A percentile compares a stretch with the other conserved stretches of the same genome.
Evolutionary conservation across 2,888 invertebrate genomes (phyloP).

Genomic region (Dyspetes luteomarginatus): DNA sequence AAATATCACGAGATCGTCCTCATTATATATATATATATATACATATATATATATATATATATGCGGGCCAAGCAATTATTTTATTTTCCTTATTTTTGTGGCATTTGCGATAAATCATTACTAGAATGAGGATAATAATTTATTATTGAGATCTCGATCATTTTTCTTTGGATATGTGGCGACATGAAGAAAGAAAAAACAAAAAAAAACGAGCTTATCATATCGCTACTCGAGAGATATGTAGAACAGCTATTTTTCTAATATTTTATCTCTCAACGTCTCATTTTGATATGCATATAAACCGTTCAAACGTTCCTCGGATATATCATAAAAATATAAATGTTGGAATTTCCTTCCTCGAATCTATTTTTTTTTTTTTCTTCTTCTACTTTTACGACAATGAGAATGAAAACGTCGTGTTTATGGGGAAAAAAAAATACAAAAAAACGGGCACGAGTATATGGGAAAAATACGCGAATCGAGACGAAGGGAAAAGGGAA

Average conservation of each 20-base stretch:
- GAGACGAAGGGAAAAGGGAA: constrained; percentile 34
- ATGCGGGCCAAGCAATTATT: too few species aligned
- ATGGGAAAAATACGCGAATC: constrained; percentile 48
- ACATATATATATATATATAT: too few species aligned
- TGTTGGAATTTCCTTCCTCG: background rate
- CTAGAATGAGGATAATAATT: constrained; percentile 8
- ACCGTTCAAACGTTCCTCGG: constrained; percentile 21
- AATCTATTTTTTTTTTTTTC: constrained; percentile 6
- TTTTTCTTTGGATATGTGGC: constrained; percentile 20
- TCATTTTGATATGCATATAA: constrained; percentile 6
- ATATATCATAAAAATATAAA: background rate
- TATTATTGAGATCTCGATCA: constrained; percentile 18
- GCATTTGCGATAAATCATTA: too few species aligned
- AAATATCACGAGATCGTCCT: too few species aligned
- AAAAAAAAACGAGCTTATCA: background rate
- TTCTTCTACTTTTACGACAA: background rate
- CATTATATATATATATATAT: too few species aligned
- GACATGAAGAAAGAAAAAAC: background rate
- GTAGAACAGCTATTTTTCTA: constrained; percentile 14
- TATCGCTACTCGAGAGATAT: too few species aligned
- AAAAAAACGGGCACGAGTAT: background rate
- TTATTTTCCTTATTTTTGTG: background rate
- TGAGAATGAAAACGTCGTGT: constrained; percentile 5
- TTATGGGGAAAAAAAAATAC: constrained; percentile 6
- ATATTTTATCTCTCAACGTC: constrained; percentile 10